Percentiles rank a stretch among this genome's conserved stretches.
phyloP scores from a whole-genome alignment of 2,888 invertebrate species.

The Philopedon plagiatum region DNA sequence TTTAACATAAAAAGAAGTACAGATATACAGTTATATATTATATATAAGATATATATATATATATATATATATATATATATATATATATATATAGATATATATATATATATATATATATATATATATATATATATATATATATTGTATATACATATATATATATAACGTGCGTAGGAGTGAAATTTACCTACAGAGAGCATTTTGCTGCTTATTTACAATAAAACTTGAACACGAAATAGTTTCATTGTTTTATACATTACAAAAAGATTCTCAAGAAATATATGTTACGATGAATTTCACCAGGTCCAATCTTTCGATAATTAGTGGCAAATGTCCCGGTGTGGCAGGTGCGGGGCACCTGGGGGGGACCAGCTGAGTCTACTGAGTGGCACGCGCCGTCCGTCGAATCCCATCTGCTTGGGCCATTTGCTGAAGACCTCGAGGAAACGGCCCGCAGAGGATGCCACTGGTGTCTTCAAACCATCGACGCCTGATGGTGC shows the following conservation, averaged over 20 bases:
- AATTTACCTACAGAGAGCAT: too few relatives aligned
- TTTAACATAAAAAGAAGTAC: too few relatives aligned
- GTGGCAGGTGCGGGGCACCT: slow-evolving; percentile 45
- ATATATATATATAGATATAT: too few relatives aligned
- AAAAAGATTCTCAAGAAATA: neutral
- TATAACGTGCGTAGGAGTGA: too few relatives aligned
- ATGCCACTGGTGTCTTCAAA: slow-evolving; percentile 43
- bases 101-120: too few relatives aligned
- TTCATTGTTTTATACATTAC: neutral
- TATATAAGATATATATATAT: too few relatives aligned
- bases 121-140: too few relatives aligned
- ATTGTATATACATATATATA: too few relatives aligned
- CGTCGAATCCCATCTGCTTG: slow-evolving; percentile 40
- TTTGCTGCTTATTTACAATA: too few relatives aligned
- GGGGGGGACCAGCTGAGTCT: slow-evolving; percentile 45
- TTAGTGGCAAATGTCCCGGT: slow-evolving; percentile 43
- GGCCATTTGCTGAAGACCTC: slow-evolving; percentile 43
- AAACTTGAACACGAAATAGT: neutral
- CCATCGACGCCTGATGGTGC: slow-evolving; percentile 27
- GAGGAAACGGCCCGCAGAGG: slow-evolving; percentile 42
- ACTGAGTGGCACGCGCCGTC: slow-evolving; percentile 37
- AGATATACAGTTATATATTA: too few relatives aligned
- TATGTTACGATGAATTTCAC: slow-evolving; percentile 14
- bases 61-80: too few relatives aligned
- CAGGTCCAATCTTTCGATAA: slow-evolving; percentile 35